Evolutionary conservation across 2,888 invertebrate species (phyloP), one percentile per base, ranked within the genome.

Genomic region (Stenchaetothrips biformis): DNA sequence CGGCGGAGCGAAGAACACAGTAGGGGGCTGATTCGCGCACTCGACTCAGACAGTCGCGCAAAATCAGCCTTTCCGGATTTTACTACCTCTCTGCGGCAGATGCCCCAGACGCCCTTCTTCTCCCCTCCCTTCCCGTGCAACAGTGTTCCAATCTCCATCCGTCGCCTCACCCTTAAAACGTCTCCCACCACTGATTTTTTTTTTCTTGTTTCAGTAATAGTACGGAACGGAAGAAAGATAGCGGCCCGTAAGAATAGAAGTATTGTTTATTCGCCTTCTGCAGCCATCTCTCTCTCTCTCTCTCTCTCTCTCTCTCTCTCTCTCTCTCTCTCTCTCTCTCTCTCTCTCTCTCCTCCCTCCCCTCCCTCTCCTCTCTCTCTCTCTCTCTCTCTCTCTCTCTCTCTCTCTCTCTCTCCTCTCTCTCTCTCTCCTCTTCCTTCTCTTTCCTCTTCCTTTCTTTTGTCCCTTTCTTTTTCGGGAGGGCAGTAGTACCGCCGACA

Each of bases 111-210:
- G 67, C n/a, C 67, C 67, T 21, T 9, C 67, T 21, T 9, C 37
- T 37, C 37, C 37, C 37, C 37, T 37, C 53, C 53, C 53, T 16
- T 11, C 53, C 67, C 7, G 67, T 74, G 67, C 67, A 74, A 74
- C 67, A 74, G 67, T 74, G 67, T 74, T 74, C 67, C 67, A 74
- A 74, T 74, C 67, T 25, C 67, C 67, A 74, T 74, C 21, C 67
- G 25, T 21, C 67, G 25, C 67, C 9, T 74, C 25, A 21, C 67
- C 67, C 67, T 74, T 74, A 74, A 74, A 74, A 74, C 25, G 67
- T 8, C 67, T 7, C 37, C 37, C 37, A 37, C 37, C 37, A 4
- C 53, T 16, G 59, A 59, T 59, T 37, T 37, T 37, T 37, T 37
- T 59, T 74, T 25, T 74, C 67, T 74, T 21, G 67, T 74, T 74